These are phyloP conservation scores for Trichoplax adhaerens DNA, from an alignment of 37 sponge, comb jelly and placozoan genomes.

Conservation along the genomic window DNA sequence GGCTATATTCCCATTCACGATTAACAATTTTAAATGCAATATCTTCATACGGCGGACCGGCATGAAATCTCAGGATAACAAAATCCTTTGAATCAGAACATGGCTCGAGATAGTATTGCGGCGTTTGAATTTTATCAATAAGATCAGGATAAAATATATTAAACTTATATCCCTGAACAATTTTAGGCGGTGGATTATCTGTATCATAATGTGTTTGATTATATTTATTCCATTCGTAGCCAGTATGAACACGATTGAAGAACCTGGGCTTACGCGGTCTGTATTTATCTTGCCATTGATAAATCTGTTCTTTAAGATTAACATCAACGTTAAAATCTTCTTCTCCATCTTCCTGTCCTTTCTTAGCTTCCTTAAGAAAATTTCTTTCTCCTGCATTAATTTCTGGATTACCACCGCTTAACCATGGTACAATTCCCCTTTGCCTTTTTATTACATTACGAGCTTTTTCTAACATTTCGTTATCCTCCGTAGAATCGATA, in stretches of 20 bases:
- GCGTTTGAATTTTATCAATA: slow-evolving; percentile 78
- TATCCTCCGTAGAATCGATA: too few species aligned
- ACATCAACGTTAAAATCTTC: slow-evolving; percentile 77
- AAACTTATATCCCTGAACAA: slow-evolving; percentile 99
- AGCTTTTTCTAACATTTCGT: too few species aligned
- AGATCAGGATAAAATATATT: slow-evolving; percentile 92
- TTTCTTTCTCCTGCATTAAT: slow-evolving; percentile 48
- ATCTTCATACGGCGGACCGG: slow-evolving; percentile 98
- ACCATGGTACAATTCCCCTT: too few species aligned
- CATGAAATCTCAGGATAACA: slow-evolving; percentile 77
- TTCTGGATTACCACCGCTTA: slow-evolving; percentile 5
- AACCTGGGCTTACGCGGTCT: slow-evolving; percentile 91
- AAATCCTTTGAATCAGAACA: slow-evolving; percentile 64
- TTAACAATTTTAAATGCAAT: slow-evolving; percentile 62
- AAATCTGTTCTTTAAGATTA: slow-evolving; percentile 28
- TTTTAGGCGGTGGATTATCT: slow-evolving; percentile 98
- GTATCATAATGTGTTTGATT: slow-evolving; percentile 99
- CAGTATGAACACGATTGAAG: slow-evolving; percentile 98
- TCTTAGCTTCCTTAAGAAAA: slow-evolving; percentile 28
- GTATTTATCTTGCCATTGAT: slow-evolving; percentile 89
- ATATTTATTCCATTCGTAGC: slow-evolving; percentile 99
- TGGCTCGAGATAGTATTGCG: slow-evolving; percentile 61
- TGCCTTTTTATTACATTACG: too few species aligned
- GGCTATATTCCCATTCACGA: slow-evolving; percentile 94
- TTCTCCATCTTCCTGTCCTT: slow-evolving; percentile 36